Percentiles rank a stretch among this genome's conserved stretches.
Evolutionary conservation across 1,140 invertebrate genomes (phyloP).

Genomic region (Ctenoplectra terminalis): DNA sequence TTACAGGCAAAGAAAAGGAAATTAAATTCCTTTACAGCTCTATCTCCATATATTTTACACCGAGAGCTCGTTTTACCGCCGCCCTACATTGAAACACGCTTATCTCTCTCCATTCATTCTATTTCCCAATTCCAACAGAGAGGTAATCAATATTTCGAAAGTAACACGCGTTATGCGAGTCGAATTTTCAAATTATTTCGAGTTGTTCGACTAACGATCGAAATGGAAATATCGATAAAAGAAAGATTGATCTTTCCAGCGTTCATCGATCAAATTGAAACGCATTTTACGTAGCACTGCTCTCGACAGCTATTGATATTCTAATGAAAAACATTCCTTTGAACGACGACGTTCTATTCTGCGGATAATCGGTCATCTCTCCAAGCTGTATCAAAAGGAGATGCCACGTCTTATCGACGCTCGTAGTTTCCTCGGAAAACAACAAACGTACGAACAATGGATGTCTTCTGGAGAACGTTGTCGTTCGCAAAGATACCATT

Average conservation of each 20-base stretch:
- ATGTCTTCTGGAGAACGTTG: not conserved
- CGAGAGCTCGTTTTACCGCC: too few species aligned
- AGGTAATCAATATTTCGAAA: not conserved
- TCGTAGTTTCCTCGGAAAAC: not conserved
- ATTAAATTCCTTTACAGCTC: conserved; percentile 13
- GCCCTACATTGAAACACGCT: not conserved
- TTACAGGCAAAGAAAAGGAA: conserved; percentile 11
- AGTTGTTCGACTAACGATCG: not conserved
- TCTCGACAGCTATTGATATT: conserved; percentile 13
- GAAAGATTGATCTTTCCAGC: not conserved
- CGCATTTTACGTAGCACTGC: too few species aligned
- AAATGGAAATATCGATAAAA: too few species aligned
- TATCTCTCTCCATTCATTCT: not conserved
- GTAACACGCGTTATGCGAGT: not conserved
- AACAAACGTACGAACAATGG: not conserved
- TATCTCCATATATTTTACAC: not conserved
- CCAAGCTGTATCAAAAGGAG: too few species aligned
- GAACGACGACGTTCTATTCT: not conserved
- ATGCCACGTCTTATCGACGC: not conserved
- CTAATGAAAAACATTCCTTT: not conserved
- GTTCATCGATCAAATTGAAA: conserved; percentile 1
- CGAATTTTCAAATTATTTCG: not conserved
- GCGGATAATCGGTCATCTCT: not conserved
- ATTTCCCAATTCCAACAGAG: not conserved
- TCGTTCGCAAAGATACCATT: not conserved